A percentile compares a stretch with the other conserved stretches of the same genome.
Conservation (phyloP, 1,140 invertebrate species). For the Amyelois transitella region DNA sequence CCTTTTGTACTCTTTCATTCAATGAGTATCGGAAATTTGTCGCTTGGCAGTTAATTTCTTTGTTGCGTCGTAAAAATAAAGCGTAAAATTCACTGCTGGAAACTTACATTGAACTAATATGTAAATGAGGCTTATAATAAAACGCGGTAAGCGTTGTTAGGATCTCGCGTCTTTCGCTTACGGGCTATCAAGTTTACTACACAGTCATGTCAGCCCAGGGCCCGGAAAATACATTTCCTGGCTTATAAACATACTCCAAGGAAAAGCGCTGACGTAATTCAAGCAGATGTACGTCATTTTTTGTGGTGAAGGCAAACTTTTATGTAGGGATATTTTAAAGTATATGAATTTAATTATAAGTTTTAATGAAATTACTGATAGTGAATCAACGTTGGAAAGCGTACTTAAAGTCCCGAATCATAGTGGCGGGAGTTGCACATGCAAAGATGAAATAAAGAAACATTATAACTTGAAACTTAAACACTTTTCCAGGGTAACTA, state of each 20-base stretch:
- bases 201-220: constrained; percentile 19
- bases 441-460: too few relatives aligned
- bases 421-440: too few relatives aligned
- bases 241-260: constrained; percentile 38
- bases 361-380: too few relatives aligned
- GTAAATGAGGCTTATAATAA: constrained; percentile 1
- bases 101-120: neutral
- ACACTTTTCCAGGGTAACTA: too few relatives aligned
- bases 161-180: constrained; percentile 19
- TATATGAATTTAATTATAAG: neutral
- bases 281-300: constrained; percentile 25
- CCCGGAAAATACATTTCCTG: constrained; percentile 37
- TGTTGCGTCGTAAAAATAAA: neutral
- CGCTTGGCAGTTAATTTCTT: neutral
- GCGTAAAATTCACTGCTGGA: neutral
- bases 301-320: constrained; percentile 17
- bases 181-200: constrained; percentile 27
- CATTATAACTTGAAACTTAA: too few relatives aligned
- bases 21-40: neutral
- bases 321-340: neutral
- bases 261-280: constrained; percentile 30
- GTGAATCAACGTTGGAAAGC: too few relatives aligned
- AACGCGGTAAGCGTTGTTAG: constrained; percentile 12
- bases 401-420: too few relatives aligned
- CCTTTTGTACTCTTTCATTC: constrained; percentile 11